These are phyloP conservation scores for Miichthys miiuy DNA, from an alignment of 2,797 vertebrate genomes.

Conservation along the genomic window DNA sequence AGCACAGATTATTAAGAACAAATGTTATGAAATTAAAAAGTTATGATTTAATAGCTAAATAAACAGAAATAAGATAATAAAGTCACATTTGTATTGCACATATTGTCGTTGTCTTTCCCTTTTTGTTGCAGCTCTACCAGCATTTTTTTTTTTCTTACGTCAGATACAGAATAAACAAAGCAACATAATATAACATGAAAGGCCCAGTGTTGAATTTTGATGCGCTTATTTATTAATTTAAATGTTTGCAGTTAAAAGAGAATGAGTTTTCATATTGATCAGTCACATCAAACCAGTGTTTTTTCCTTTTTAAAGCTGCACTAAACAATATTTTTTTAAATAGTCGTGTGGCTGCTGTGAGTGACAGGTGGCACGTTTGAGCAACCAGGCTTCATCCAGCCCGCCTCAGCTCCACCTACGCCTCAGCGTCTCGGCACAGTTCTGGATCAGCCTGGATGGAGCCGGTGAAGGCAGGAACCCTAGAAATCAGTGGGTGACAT, in stretches of 20 bases:
- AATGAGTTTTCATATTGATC: background rate
- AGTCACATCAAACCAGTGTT: background rate
- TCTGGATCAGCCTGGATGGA: too few relatives aligned
- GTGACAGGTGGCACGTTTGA: too few relatives aligned
- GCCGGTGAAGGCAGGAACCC: too few relatives aligned
- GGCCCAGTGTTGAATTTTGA: background rate
- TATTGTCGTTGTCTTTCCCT: background rate
- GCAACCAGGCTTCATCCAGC: too few relatives aligned
- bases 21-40: slow-evolving; percentile 2
- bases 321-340: background rate
- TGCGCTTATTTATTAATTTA: background rate
- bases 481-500: too few relatives aligned
- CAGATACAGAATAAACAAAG: background rate
- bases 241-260: background rate
- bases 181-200: slow-evolving; percentile 19
- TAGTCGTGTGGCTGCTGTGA: too few relatives aligned
- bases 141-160: background rate
- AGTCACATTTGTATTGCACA: background rate
- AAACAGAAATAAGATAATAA: slow-evolving; percentile 32
- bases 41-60: slow-evolving; percentile 19
- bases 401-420: too few relatives aligned
- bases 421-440: too few relatives aligned
- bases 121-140: slow-evolving; percentile 18
- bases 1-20: background rate
- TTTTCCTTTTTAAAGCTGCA: background rate